A percentile compares a stretch with the other conserved stretches of the same genome.
Evolutionary conservation across 2,888 invertebrate species (phyloP).

Genomic region (Nebria brevicollis): DNA sequence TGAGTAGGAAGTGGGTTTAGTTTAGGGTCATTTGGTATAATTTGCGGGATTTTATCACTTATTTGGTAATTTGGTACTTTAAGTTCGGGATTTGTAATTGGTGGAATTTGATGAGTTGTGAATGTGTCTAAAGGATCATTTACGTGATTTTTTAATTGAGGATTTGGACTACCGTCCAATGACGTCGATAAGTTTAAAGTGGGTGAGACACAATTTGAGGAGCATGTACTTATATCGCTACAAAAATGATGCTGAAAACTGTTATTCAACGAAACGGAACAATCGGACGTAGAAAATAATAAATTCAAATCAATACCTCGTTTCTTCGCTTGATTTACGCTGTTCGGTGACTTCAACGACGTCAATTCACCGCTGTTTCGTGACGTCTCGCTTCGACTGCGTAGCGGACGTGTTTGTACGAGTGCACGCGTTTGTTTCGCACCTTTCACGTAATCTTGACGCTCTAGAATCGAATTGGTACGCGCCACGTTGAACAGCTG

Average conservation of each 20-base stretch:
- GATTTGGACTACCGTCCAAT: too few relatives aligned
- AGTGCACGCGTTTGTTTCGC: constrained; percentile 30
- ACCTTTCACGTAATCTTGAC: constrained; percentile 36
- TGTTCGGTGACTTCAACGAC: too few relatives aligned
- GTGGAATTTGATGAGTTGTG: too few relatives aligned
- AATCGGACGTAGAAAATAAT: constrained; percentile 27
- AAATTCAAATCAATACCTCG: constrained; percentile 43
- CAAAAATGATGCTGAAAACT: constrained; percentile 44
- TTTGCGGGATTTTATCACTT: too few relatives aligned
- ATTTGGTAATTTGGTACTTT: too few relatives aligned
- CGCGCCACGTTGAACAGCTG: background rate
- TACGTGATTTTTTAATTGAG: too few relatives aligned
- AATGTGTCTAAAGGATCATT: too few relatives aligned
- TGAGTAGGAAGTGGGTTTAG: too few relatives aligned
- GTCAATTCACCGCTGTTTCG: background rate
- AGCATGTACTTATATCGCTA: constrained; percentile 38
- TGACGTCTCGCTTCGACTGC: background rate
- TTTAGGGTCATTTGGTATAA: too few relatives aligned
- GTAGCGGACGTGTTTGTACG: constrained; percentile 4
- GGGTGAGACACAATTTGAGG: too few relatives aligned
- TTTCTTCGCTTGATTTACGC: constrained; percentile 18
- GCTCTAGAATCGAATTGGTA: constrained; percentile 31
- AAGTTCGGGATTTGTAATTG: too few relatives aligned
- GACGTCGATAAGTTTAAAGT: too few relatives aligned
- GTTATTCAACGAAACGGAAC: constrained; percentile 37